phyloP scores from a whole-genome alignment of 2,888 invertebrate species.

The Podabrus alpinus region DNA sequence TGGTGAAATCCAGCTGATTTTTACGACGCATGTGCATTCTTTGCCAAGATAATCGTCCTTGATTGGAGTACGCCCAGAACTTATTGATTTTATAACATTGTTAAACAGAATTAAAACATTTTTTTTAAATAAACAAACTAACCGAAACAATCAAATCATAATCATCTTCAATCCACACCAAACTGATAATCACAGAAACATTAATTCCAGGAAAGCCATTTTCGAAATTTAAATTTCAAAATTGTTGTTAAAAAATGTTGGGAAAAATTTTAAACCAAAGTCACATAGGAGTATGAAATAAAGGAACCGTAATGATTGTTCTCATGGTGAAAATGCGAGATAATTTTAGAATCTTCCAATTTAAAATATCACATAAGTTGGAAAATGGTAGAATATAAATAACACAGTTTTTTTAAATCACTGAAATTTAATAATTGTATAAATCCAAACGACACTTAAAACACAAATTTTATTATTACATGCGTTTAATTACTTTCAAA shows the following conservation, averaged over 20 bases:
- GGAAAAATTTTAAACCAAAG: neutral
- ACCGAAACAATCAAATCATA: neutral
- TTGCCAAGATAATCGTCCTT: conserved; percentile 36
- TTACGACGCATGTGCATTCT: conserved; percentile 41
- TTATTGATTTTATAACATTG: conserved; percentile 50
- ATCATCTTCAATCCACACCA: neutral
- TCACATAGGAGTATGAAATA: neutral
- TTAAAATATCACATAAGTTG: neutral
- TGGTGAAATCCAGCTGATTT: conserved; percentile 45
- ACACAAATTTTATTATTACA: neutral
- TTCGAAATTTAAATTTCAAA: neutral
- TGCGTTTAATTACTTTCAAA: neutral
- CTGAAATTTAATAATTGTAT: neutral
- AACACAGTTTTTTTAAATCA: neutral
- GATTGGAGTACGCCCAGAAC: conserved; percentile 48
- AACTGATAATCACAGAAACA: neutral
- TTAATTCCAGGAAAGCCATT: neutral
- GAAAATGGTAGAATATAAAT: neutral
- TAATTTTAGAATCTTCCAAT: neutral
- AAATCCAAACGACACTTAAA: neutral
- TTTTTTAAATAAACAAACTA: conserved; percentile 16
- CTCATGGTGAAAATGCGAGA: neutral
- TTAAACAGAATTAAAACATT: conserved; percentile 26
- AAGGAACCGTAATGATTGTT: neutral
- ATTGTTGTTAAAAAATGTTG: neutral